Evolutionary conservation across 2,113 vertebrate genomes (phyloP), one percentile per base, ranked within the genome.

Genomic region (Stigmatopora argus): DNA sequence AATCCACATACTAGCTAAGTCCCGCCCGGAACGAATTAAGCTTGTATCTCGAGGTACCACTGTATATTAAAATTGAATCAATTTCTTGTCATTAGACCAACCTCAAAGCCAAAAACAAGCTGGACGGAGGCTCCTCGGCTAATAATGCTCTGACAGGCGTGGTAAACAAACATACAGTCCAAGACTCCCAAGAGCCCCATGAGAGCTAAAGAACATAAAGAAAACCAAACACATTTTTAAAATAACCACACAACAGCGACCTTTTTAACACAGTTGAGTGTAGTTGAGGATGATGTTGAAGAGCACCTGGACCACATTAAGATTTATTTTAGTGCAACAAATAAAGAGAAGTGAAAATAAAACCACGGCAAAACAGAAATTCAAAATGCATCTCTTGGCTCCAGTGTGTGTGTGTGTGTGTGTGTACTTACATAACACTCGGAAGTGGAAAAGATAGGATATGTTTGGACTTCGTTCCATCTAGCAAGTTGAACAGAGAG

Each of bases 381-480:
- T 44, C 0, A 0, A n/a, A 13, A 47, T 48, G 66, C 63, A 69
- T 46, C 15, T 26, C 7, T 1, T 31, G 44, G 10, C 38, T 23
- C n/a, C n/a, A n/a, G n/a, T 31, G 26, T 31, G 38, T 1, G 11
- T 51, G 9, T 51, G 26, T 31, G 26, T 31, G 38, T 1, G 11
- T 51, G 9, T 51, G 26, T 71, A 95, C 96, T 95, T 85, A 96
- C 96, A 97, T 65, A 96, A 81, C 0, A 98, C 96, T 9, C 96
- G 91, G 74, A 97, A 91, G 81, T 99, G 96, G 55, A 99, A 99
- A 31, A 99, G 83, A 93, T 94, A 98, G 0, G 96, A 99, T 81
- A 99, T 99, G 75, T 98, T 97, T 23, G 96, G 96, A 85, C 96
- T 99, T 63, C 96, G 88, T 66, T 99, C 96, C 96, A 99, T 99